Base-by-base conservation (phyloP, 2,797 vertebrate species). In the Poeciliopsis turneri region DNA sequence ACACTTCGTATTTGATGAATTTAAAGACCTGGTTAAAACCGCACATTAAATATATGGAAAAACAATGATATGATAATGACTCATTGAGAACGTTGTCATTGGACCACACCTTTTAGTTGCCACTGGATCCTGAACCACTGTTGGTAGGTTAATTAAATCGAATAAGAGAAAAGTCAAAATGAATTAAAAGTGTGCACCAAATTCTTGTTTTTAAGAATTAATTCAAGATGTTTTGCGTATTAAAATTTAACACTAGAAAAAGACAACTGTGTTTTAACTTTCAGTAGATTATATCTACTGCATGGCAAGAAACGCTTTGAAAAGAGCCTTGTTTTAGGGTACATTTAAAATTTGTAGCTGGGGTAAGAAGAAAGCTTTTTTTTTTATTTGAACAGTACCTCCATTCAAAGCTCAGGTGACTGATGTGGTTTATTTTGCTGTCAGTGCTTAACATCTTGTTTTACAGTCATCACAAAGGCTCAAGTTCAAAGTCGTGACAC, bases 371-470 rank as follows among this genome's bases (percentile, higher is more conserved):
- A 78, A 79, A 84, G 39, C 55, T 1, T 45, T 69, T 59, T 76
- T 59, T 78, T 78, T 20, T 9, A 51, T 85, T 72, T 83, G 78
- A 90, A 92, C 83, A 84, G 84, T 55, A 77, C 36, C 20, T 64
- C 78, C 74, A 78, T 87, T 92, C 90, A 82, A 74, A n/a, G 79
- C 81, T 77, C 88, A 90, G 89, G 89, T 93, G 87, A 93, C 86
- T 89, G 86, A 92, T 94, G 92, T 92, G 91, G 91, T 90, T 82
- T 86, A 72, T 70, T 61, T 23, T 36, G 15, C 82, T 57, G 69
- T 75, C 75, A 77, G 77, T 78, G 23, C 53, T 72, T 25, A 39
- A 64, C 81, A 74, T 93, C 87, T 92, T 89, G 81, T 82, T 92
- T 93, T 91, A 92, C 90, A 89, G 82, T 82, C 79, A 71, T 68